Base-by-base conservation (phyloP, 2,797 vertebrate genomes). In the Varecia variegata region DNA sequence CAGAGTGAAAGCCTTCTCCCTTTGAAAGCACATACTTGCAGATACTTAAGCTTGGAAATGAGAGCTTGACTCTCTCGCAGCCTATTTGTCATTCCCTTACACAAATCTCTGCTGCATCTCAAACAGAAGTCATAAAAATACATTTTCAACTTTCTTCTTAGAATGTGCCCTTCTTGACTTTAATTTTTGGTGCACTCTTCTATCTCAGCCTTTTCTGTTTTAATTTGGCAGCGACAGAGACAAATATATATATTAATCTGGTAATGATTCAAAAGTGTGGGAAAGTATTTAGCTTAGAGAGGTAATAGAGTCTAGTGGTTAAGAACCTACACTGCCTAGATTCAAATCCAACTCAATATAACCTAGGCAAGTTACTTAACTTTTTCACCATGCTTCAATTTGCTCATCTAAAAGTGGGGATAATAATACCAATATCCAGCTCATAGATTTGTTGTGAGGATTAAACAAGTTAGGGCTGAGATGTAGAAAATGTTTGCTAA, bases 41-140 rank as follows among this genome's bases (percentile, higher is more conserved):
- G 80, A 88, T 47, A n/a, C 74, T 93, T 95, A 85, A 80, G 58
- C 70, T 68, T 85, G 85, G 58, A 87, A 88, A 87, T 45, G 20
- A 86, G 25, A 94, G 18, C 56, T 79, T 96, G n/a, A 25, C 18
- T 85, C 56, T 96, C 74, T 35, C 15, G 67, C 13, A 56, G 70
- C 5, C 6, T 35, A n/a, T 79, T 84, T 91, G 71, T 88, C 60
- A 93, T 87, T 94, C 87, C 54, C 67, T 85, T 30, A 68, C 7
- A 65, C 30, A 62, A 84, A 90, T 76, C 73, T 94, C 77, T 50
- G 38, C 9, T 90, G 84, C 54, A 77, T 92, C 45, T 84, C 87
- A 88, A 93, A 73, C 6, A 81, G 27, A 88, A 83, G 40, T 68
- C 91, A 80, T 54, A 74, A 90, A 88, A 90, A 58, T 17, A 70